phyloP scores from a whole-genome alignment of 1,140 invertebrate genomes.

The Penaeus vannamei region DNA sequence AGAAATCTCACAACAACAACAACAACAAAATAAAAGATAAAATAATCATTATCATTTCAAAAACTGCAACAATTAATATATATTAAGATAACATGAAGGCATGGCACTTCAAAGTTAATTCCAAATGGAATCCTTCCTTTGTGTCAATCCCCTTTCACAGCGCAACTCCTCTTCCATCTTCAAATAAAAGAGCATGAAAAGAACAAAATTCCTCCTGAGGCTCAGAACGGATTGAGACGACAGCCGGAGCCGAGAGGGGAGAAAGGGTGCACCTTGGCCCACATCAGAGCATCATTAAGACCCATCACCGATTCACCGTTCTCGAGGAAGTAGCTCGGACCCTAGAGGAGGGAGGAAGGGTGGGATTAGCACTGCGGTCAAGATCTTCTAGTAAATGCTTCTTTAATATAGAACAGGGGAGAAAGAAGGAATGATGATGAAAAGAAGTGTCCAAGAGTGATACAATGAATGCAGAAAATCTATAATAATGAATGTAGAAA shows the following conservation, averaged over 20 bases:
- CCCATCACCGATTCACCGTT: slow-evolving; percentile 73
- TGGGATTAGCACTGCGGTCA: background rate
- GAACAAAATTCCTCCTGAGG: background rate
- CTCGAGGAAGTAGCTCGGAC: slow-evolving; percentile 73
- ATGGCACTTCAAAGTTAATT: slow-evolving; percentile 7
- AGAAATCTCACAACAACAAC: too few species aligned
- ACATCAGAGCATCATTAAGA: slow-evolving; percentile 74
- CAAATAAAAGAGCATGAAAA: background rate
- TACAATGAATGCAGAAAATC: background rate
- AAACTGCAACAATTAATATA: background rate
- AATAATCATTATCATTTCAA: too few species aligned
- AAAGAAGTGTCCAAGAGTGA: background rate
- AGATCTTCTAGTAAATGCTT: background rate
- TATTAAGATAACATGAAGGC: background rate
- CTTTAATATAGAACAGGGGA: too few species aligned
- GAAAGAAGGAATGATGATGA: background rate
- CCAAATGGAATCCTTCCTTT: background rate
- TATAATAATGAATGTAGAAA: too few species aligned
- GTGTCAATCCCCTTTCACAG: too few species aligned
- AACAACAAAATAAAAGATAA: too few species aligned
- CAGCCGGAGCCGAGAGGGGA: slow-evolving; percentile 72
- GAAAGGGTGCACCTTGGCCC: slow-evolving; percentile 74
- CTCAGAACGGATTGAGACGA: slow-evolving; percentile 73
- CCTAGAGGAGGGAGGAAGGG: slow-evolving; percentile 68
- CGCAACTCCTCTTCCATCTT: too few species aligned